phyloP scores from a whole-genome alignment of 2,113 vertebrate species.

The Cheirogaleus medius region DNA sequence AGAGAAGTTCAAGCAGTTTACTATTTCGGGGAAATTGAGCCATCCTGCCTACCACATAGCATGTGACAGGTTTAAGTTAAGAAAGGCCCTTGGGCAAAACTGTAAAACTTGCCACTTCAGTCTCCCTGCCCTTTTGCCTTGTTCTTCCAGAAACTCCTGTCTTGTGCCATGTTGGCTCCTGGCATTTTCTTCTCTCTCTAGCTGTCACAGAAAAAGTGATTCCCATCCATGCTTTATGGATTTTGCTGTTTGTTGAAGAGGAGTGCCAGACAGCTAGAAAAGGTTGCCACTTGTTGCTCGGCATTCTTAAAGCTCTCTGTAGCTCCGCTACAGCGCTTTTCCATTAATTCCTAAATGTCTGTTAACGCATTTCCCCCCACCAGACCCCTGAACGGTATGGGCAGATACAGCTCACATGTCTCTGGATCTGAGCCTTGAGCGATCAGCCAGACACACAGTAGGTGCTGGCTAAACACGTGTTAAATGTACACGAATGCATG shows the following conservation, averaged over 20 bases:
- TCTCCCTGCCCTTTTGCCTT: background rate
- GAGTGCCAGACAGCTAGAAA: background rate
- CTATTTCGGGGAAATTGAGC: background rate
- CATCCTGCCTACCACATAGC: background rate
- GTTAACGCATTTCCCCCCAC: background rate
- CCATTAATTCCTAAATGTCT: background rate
- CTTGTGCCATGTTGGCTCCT: background rate
- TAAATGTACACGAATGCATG: background rate
- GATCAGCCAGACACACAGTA: background rate
- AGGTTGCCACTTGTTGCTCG: background rate
- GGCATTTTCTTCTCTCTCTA: conserved; percentile 2
- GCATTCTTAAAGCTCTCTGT: background rate
- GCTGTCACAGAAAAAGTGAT: background rate
- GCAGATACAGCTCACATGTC: background rate
- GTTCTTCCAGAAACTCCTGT: conserved; percentile 34
- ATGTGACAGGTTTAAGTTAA: background rate
- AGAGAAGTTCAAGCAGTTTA: background rate
- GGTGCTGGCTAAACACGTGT: background rate
- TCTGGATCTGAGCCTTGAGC: background rate
- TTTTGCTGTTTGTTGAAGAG: background rate
- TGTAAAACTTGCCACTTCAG: background rate
- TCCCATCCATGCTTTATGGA: background rate
- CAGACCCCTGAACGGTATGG: background rate
- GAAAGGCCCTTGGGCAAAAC: background rate
- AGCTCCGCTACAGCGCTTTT: background rate